A percentile compares a stretch with the other conserved stretches of the same genome.
phyloP scores from a whole-genome alignment of 2,113 vertebrate species.

The Nettapus auritus region DNA sequence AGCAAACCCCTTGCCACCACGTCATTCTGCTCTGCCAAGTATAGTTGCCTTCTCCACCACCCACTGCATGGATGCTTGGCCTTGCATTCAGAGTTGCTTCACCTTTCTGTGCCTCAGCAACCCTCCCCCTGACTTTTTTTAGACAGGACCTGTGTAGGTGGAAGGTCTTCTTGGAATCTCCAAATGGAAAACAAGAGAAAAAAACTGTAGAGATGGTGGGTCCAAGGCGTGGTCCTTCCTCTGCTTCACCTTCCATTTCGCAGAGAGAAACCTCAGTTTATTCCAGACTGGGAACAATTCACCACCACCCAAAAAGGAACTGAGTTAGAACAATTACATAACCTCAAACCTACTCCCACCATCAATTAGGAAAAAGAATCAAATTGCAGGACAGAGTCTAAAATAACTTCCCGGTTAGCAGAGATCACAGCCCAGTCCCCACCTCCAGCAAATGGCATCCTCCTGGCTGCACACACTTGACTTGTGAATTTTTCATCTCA shows the following conservation, averaged over 20 bases:
- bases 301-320: not conserved
- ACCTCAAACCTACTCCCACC: not conserved
- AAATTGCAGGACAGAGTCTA: not conserved
- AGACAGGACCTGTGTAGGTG: not conserved
- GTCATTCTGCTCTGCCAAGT: not conserved
- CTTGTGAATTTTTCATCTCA: not conserved
- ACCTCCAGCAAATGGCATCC: not conserved
- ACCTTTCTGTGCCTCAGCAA: not conserved
- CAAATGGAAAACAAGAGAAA: not conserved
- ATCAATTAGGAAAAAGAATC: not conserved
- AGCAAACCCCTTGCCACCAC: not conserved
- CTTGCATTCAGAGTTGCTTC: not conserved
- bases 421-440: not conserved
- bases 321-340: not conserved
- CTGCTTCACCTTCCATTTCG: not conserved
- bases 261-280: not conserved
- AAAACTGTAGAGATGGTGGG: not conserved
- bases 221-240: not conserved
- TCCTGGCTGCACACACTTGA: rapidly evolving
- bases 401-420: not conserved
- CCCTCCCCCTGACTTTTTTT: not conserved
- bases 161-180: not conserved
- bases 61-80: not conserved
- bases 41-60: not conserved
- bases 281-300: not conserved